Evolutionary conservation across 2,797 vertebrate species (phyloP), one percentile per base, ranked within the genome.

Genomic region (Trachurus trachurus): DNA sequence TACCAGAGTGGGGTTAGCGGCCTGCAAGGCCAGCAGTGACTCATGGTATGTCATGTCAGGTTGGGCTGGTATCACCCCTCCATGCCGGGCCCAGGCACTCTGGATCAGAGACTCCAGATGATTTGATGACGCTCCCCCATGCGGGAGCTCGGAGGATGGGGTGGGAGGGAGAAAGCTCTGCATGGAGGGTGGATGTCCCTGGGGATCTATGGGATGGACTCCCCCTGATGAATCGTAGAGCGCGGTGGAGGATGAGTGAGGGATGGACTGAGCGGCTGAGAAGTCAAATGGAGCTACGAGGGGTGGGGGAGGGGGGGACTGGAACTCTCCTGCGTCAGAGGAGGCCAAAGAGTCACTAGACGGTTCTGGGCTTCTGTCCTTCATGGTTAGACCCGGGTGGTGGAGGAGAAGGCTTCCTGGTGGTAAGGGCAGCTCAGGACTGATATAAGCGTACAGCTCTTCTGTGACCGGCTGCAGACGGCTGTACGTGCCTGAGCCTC

Each of bases 381-480:
- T 97, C 63, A 88, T 85, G 74, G 91, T 92, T n/a, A 90, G 4
- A n/a, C 85, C 86, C 8, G 69, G 40, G 39, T 93, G 88, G 83
- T 96, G 94, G 80, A 97, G 94, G 47, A 97, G 88, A 84, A 97
- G 94, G 87, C 94, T 97, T 81, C 94, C 95, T 34, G 95, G 93
- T 44, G 97, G 96, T 74, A 96, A 83, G 0, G 95, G 95, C 45
- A 96, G 82, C 89, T 98, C 98, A 0, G 97, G 95, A 78, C 95
- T 96, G 39, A 92, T 31, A 64, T 95, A 97, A 59, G 93, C 81
- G 79, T 90, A 96, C 59, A 97, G 95, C 82, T 99, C 98, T 91
- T 99, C 98, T 1, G 97, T 97, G 59, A 99, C 98, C 0, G 98
- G 97, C 93, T 99, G 98, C 50, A 99, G 96, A 17, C 97, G 96